phyloP scores from a whole-genome alignment of 2,888 invertebrate species.

The Lasius platythorax region DNA sequence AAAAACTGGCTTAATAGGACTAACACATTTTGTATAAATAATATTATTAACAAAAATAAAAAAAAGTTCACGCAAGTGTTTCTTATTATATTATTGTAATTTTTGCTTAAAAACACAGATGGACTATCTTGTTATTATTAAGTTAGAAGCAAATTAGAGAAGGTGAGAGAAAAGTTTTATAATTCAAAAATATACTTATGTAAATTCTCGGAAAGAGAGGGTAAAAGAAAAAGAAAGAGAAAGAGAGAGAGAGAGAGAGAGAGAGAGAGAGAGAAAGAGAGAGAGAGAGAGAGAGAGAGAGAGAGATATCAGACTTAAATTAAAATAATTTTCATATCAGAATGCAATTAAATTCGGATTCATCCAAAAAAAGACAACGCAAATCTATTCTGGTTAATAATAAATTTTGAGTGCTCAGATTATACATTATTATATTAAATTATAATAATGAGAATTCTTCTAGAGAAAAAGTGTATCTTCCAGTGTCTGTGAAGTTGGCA shows the following conservation, averaged over 20 bases:
- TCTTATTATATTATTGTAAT: background rate
- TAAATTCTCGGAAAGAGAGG: background rate
- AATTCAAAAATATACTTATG: background rate
- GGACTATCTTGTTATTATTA: background rate
- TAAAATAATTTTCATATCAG: conserved; percentile 10
- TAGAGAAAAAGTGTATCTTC: background rate
- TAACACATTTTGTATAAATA: background rate
- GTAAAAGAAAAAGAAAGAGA: background rate
- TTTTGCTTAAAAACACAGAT: background rate
- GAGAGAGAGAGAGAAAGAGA: background rate
- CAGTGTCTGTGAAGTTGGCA: too few species aligned
- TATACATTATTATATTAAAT: background rate
- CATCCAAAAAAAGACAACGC: background rate
- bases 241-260: too few species aligned
- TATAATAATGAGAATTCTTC: background rate
- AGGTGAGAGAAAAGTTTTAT: background rate
- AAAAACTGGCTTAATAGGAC: background rate
- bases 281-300: background rate
- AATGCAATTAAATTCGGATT: background rate
- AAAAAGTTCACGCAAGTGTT: background rate
- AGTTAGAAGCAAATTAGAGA: background rate
- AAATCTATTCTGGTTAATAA: background rate
- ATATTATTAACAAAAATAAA: background rate
- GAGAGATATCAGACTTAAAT: background rate
- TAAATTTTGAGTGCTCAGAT: background rate